A percentile compares a stretch with the other conserved stretches of the same genome.
Conservation (phyloP, 2,113 vertebrate species). For the Zeus faber region DNA sequence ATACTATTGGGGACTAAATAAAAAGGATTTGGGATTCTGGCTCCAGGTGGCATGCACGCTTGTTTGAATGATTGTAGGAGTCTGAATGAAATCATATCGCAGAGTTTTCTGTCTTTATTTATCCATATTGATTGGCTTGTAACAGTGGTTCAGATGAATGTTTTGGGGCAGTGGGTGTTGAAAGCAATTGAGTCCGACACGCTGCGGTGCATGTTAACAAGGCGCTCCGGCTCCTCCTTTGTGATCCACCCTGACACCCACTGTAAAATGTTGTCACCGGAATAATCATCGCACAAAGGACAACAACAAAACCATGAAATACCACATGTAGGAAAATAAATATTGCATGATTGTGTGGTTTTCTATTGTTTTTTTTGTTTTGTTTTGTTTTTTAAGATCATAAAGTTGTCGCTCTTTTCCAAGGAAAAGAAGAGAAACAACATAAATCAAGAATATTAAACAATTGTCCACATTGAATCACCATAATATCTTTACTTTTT, state of each 20-base stretch:
- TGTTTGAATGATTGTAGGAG: slow-evolving; percentile 43
- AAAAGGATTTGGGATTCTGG: too few relatives aligned
- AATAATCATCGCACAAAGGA: not conserved
- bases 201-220: slow-evolving; percentile 54
- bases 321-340: slow-evolving; percentile 50
- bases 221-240: slow-evolving; percentile 32
- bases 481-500: too few relatives aligned
- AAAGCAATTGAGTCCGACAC: slow-evolving; percentile 65
- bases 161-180: slow-evolving; percentile 54
- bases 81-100: slow-evolving; percentile 46
- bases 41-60: too few relatives aligned
- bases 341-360: too few relatives aligned
- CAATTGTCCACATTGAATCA: too few relatives aligned
- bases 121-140: slow-evolving; percentile 62
- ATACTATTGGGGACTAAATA: too few relatives aligned
- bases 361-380: too few relatives aligned
- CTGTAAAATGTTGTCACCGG: slow-evolving; percentile 44
- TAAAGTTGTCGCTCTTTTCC: too few relatives aligned
- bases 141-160: slow-evolving; percentile 60
- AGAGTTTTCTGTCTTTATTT: slow-evolving; percentile 67
- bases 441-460: too few relatives aligned
- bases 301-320: slow-evolving; percentile 36
- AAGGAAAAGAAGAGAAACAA: too few relatives aligned
- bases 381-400: too few relatives aligned
- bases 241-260: slow-evolving; percentile 55